Evolutionary conservation across 2,888 invertebrate species (phyloP).

Genomic region (Cerastis rubricosa): DNA sequence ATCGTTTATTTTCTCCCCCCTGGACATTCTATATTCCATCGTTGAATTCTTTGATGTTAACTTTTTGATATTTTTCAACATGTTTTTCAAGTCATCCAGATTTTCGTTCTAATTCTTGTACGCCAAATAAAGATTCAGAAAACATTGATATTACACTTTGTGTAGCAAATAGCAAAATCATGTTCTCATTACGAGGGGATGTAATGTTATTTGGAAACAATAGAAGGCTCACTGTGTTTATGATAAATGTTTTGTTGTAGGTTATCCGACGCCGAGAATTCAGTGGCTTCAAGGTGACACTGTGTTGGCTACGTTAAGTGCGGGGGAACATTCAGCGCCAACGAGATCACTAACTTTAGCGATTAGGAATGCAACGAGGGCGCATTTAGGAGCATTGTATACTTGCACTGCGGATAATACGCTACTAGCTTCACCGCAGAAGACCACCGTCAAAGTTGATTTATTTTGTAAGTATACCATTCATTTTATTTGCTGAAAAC

Average conservation of each 20-base stretch:
- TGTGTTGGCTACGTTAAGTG: slow-evolving; percentile 79
- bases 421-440: slow-evolving; percentile 91
- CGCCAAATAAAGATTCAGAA: slow-evolving; percentile 7
- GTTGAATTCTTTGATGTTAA: slow-evolving; percentile 60
- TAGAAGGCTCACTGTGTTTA: slow-evolving; percentile 24
- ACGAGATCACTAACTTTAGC: slow-evolving; percentile 79
- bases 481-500: not conserved
- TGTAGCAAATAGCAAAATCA: slow-evolving; percentile 30
- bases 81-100: slow-evolving; percentile 1
- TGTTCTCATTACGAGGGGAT: slow-evolving; percentile 37
- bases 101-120: slow-evolving; percentile 23
- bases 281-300: slow-evolving; percentile 87
- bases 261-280: slow-evolving; percentile 85
- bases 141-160: slow-evolving; percentile 28
- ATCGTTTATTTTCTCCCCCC: slow-evolving; percentile 61
- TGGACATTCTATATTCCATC: slow-evolving; percentile 62
- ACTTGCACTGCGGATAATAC: slow-evolving; percentile 94
- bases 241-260: slow-evolving; percentile 69
- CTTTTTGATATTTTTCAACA: slow-evolving; percentile 26
- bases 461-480: slow-evolving; percentile 91
- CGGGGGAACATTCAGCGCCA: slow-evolving; percentile 75
- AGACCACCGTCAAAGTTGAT: slow-evolving; percentile 92
- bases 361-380: slow-evolving; percentile 87
- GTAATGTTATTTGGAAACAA: slow-evolving; percentile 42
- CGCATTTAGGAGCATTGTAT: slow-evolving; percentile 92